Evolutionary conservation across 2,113 vertebrate genomes (phyloP), one percentile per base, ranked within the genome.

Genomic region (Syrmaticus mikado): DNA sequence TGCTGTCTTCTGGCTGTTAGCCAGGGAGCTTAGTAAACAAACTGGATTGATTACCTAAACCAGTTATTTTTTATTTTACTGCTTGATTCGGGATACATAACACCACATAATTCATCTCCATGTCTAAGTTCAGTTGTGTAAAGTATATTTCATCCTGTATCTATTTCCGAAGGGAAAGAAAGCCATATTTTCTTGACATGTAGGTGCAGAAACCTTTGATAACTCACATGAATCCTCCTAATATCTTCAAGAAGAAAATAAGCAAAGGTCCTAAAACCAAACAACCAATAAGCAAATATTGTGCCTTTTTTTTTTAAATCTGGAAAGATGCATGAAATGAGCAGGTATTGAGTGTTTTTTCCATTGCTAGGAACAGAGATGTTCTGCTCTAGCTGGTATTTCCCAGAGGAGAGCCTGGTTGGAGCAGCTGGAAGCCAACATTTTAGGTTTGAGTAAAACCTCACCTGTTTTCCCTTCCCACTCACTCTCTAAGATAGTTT

Each of bases 21-120:
- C 62, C 77, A 58, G 27, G 61, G 30, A 62, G 32, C 50, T 89
- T 25, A 80, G 85, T 87, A 77, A 96, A 90, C 79, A 94, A 78
- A 38, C 66, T 82, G 68, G 43, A 85, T 65, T 85, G 84, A 96
- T 91, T 93, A 85, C 76, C 61, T 32, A 38, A 68, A 85, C 1
- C 34, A 52, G 53, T n/a, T 83, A 11, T 66, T 75, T 93, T 94
- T 87, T 48, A 81, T 30, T 32, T 60, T 94, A 38, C 67, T 81
- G 38, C 52, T 91, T 45, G 65, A 48, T 88, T 88, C 74, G 61
- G 43, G 52, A 36, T 88, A 55, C 18, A 13, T 19, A 52, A 32
- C 43, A 53, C 60, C 43, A 14, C 34, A 17, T 85, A 73, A 85
- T 85, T 95, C 58, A 81, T 43, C 61, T 71, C 79, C 13, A 2